These are phyloP conservation scores for Scaptomyza cyrtandrae DNA, from an alignment of 2,888 invertebrate genomes.

Conservation along the genomic window DNA sequence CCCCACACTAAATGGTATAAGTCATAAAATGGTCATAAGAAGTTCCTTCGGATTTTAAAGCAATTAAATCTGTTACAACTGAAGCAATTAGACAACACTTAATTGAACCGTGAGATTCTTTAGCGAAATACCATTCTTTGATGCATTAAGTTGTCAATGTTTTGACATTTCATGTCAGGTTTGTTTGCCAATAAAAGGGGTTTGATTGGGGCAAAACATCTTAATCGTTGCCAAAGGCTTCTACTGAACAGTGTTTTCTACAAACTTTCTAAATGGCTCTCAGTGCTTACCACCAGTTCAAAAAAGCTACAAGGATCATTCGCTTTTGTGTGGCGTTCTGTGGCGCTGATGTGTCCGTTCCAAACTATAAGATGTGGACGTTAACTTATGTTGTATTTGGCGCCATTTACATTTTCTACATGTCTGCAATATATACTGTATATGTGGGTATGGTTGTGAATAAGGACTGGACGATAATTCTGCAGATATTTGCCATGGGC, in stretches of 20 bases:
- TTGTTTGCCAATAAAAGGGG: slow-evolving; percentile 26
- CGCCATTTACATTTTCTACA: slow-evolving; percentile 40
- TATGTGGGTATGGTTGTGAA: slow-evolving; percentile 58
- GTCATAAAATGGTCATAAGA: slow-evolving; percentile 39
- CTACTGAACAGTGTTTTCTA: neutral
- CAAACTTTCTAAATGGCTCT: slow-evolving; percentile 1
- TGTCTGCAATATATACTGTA: slow-evolving; percentile 64
- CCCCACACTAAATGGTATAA: slow-evolving; percentile 42
- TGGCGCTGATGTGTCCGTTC: slow-evolving; percentile 49
- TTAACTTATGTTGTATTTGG: slow-evolving; percentile 53
- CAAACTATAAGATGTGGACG: slow-evolving; percentile 48
- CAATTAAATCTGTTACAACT: slow-evolving; percentile 8
- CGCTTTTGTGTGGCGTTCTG: slow-evolving; percentile 46
- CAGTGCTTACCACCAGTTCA: slow-evolving; percentile 31
- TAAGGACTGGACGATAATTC: slow-evolving; percentile 57
- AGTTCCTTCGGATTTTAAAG: slow-evolving; percentile 3
- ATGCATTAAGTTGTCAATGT: slow-evolving; percentile 57
- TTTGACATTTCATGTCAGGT: slow-evolving; percentile 37
- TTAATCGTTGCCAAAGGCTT: slow-evolving; percentile 2
- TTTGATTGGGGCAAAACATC: no score
- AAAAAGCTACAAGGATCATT: slow-evolving; percentile 38
- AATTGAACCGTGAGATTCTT: slow-evolving; percentile 26
- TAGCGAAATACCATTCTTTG: neutral
- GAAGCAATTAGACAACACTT: slow-evolving; percentile 15
- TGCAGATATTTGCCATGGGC: slow-evolving; percentile 57